A percentile compares a stretch with the other conserved stretches of the same genome.
phyloP scores from a whole-genome alignment of 2,888 invertebrate genomes.

The Timema podura region DNA sequence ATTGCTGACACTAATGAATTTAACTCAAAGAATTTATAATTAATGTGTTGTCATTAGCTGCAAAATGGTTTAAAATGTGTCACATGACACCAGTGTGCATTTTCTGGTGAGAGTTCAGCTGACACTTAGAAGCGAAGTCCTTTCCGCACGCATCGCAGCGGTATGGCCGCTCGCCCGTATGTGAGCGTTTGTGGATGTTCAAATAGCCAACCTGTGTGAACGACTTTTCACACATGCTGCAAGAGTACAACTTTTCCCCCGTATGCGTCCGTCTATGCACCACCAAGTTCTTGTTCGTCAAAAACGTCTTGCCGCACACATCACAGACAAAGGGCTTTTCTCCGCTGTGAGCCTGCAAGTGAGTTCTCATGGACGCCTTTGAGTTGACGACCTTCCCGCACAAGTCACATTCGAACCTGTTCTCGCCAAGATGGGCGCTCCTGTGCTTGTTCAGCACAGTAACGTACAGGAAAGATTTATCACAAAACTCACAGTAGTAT shows the following conservation, averaged over 20 bases:
- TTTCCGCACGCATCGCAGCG: conserved; percentile 39
- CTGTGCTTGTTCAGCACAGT: conserved; percentile 35
- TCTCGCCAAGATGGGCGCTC: conserved; percentile 44
- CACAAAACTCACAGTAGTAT: conserved; percentile 38
- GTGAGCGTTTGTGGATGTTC: conserved; percentile 43
- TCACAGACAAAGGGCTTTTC: conserved; percentile 30
- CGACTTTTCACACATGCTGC: conserved; percentile 40
- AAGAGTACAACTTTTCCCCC: conserved; percentile 36
- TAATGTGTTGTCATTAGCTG: too few species aligned
- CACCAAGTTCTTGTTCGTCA: conserved; percentile 37
- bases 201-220: conserved; percentile 44
- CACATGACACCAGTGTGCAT: too few species aligned
- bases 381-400: conserved; percentile 41
- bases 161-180: conserved; percentile 40
- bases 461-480: conserved; percentile 36
- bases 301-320: conserved; percentile 40
- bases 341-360: conserved; percentile 27
- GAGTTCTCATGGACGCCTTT: conserved; percentile 24
- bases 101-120: conserved; percentile 26
- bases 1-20: too few species aligned
- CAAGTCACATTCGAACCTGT: conserved; percentile 43
- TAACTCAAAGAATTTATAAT: too few species aligned
- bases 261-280: conserved; percentile 42
- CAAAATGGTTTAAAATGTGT: too few species aligned
- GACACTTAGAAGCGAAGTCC: conserved; percentile 27